phyloP scores from a whole-genome alignment of 2,888 invertebrate genomes.

The Pandemis heparana region DNA sequence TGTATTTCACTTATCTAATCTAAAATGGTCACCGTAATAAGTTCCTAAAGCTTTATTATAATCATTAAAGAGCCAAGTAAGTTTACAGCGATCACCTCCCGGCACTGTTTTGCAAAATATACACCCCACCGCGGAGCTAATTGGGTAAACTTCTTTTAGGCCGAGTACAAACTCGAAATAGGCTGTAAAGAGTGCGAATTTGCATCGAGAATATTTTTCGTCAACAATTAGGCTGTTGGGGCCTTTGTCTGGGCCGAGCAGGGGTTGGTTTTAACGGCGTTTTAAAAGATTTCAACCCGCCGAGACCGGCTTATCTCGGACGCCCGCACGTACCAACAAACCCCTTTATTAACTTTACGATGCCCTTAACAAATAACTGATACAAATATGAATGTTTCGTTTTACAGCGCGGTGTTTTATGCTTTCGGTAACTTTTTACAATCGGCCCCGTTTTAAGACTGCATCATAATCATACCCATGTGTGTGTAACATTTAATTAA shows the following conservation, averaged over 20 bases:
- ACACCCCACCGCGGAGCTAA: constrained; percentile 68
- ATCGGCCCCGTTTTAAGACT: constrained; percentile 49
- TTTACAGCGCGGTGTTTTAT: constrained; percentile 73
- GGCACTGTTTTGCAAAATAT: constrained; percentile 59
- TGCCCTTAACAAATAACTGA: constrained; percentile 82
- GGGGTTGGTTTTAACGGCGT: constrained; percentile 83
- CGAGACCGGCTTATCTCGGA: constrained; percentile 79
- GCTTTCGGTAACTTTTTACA: constrained; percentile 68
- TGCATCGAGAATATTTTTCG: constrained; percentile 84
- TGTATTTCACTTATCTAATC: not conserved
- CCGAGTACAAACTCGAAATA: constrained; percentile 81
- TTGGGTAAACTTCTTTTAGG: constrained; percentile 79
- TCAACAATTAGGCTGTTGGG: constrained; percentile 82
- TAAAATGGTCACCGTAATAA: constrained; percentile 2
- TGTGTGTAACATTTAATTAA: constrained; percentile 26
- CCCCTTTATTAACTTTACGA: constrained; percentile 84
- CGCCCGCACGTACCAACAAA: constrained; percentile 78
- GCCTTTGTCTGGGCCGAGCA: constrained; percentile 76
- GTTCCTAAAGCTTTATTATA: constrained; percentile 11
- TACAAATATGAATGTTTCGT: constrained; percentile 79
- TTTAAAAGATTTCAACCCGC: constrained; percentile 82
- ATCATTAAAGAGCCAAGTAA: constrained; percentile 23
- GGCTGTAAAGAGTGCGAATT: constrained; percentile 83
- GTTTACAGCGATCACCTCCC: constrained; percentile 42
- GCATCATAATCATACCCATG: constrained; percentile 24